Base-by-base conservation (phyloP, 2,797 vertebrate species). In the Rhadinocentrus ornatus region DNA sequence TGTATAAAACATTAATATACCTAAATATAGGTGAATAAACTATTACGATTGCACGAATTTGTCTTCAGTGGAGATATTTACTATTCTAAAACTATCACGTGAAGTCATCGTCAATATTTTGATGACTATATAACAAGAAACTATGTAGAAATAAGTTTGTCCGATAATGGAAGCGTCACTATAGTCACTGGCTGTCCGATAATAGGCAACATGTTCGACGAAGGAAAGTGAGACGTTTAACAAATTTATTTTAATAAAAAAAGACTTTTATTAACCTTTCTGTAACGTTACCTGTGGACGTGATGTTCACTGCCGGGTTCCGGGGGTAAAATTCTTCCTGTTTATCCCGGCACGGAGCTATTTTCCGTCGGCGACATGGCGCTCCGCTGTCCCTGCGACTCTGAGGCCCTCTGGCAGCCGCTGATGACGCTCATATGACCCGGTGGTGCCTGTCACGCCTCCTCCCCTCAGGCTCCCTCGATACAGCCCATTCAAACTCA, bases 361-460 rank as follows among this genome's bases (percentile, higher is more conserved):
- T 73, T 37, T 18, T 65, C 0, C 1, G 31, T 37, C 66, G 71
- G 69, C 46, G 75, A 57, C 88, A 82, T 54, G 69, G 71, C 75
- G 82, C 73, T 75, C 65, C 61, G 39, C 66, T 24, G 32, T 66
- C 81, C 71, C 65, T 20, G 57, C 68, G 27, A 55, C 44, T 58
- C 27, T 59, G n/a, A n/a, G n/a, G 62, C 60, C 31, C 37, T 39
- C 7, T 4, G 46, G 0, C 10, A 69, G 74, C 81, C 53, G 73
- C 75, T 71, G 80, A 67, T 82, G 83, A 84, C 80, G 86, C 88
- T 93, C 91, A 91, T 88, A 85, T 93, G 92, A 93, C 84, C 85
- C 58, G 72, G 0, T 6, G 72, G 0, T 6, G 32, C 7, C 35
- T 1, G 87, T 62, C 88, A 71, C 89, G 86, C 88, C 88, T 71